phyloP scores from a whole-genome alignment of 2,797 vertebrate genomes.

The Alectoris magna region DNA sequence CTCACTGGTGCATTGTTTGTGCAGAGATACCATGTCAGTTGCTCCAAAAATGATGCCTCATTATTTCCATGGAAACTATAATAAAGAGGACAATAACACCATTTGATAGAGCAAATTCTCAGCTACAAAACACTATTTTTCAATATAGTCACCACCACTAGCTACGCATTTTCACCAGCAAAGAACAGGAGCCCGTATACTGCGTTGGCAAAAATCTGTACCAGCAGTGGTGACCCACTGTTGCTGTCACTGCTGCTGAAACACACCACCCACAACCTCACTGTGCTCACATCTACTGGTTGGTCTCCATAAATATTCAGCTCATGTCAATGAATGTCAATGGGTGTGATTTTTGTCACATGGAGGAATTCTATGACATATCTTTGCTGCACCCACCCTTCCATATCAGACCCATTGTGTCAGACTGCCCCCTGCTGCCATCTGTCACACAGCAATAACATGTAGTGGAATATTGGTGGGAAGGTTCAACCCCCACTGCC shows the following conservation, averaged over 20 bases:
- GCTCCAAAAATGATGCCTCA: neutral
- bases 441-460: neutral
- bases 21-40: neutral
- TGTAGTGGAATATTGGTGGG: neutral
- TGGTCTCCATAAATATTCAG: neutral
- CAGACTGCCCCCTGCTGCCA: neutral
- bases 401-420: neutral
- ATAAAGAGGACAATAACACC: neutral
- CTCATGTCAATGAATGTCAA: neutral
- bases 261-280: neutral
- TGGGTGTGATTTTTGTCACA: neutral
- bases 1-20: neutral
- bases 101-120: neutral
- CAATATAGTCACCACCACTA: neutral
- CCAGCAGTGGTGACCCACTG: neutral
- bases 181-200: neutral
- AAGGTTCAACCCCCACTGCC: too few relatives aligned
- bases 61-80: neutral
- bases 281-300: neutral
- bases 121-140: neutral
- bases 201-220: neutral
- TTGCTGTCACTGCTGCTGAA: neutral
- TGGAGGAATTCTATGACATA: neutral
- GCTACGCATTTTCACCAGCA: too few relatives aligned
- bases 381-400: neutral